These are phyloP conservation scores for Phymastichus coffea DNA, from an alignment of 1,140 invertebrate genomes.

Conservation along the genomic window DNA sequence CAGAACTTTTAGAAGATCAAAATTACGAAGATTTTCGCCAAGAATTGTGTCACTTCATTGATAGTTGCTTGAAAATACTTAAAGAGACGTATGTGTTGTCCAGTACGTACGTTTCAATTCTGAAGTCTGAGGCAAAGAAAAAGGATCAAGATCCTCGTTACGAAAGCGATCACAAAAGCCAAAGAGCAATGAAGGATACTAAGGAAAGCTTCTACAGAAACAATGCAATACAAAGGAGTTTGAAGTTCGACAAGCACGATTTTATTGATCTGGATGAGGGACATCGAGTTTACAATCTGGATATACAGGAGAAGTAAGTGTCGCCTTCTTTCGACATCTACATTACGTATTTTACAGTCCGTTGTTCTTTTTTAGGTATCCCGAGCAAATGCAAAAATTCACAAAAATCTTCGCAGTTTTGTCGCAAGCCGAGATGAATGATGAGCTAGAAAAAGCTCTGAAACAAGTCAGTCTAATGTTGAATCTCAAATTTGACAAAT, in stretches of 20 bases:
- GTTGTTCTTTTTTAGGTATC: slow-evolving; percentile 19
- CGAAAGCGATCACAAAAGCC: slow-evolving; percentile 5
- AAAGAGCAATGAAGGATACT: slow-evolving; percentile 6
- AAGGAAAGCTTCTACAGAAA: slow-evolving; percentile 9
- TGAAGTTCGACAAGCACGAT: slow-evolving; percentile 16
- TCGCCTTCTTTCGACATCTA: neutral
- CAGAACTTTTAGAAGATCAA: neutral
- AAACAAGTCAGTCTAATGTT: slow-evolving; percentile 10
- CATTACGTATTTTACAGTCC: neutral
- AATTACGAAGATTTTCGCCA: slow-evolving; percentile 1
- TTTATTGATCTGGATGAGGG: slow-evolving; percentile 21
- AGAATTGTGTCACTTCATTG: neutral
- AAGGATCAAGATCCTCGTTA: slow-evolving; percentile 15
- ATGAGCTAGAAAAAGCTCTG: slow-evolving; percentile 14
- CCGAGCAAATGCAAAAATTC: slow-evolving; percentile 23
- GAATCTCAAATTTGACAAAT: slow-evolving; percentile 1
- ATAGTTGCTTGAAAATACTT: neutral
- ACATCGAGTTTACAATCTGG: slow-evolving; percentile 17
- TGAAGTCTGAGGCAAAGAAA: slow-evolving; percentile 18
- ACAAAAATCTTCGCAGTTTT: slow-evolving; percentile 23
- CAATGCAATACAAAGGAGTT: neutral
- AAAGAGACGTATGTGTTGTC: slow-evolving; percentile 8
- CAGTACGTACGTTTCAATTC: slow-evolving; percentile 7
- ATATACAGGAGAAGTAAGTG: slow-evolving; percentile 21
- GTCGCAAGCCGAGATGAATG: slow-evolving; percentile 24